Evolutionary conservation across 2,113 vertebrate genomes (phyloP), one percentile per base, ranked within the genome.

Genomic region (Gallinago undulata): DNA sequence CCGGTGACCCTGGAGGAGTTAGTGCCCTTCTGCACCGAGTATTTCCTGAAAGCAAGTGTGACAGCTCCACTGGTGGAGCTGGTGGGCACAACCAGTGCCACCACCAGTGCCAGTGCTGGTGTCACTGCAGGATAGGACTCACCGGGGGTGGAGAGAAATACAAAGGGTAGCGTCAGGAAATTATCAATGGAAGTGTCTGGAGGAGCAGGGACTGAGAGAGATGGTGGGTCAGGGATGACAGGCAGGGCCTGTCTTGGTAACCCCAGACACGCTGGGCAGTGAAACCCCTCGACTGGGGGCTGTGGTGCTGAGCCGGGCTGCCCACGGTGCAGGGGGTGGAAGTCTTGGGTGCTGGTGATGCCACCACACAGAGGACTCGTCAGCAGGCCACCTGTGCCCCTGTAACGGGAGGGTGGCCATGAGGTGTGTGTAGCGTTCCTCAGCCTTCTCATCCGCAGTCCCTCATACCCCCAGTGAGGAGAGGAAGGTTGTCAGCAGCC

Each of bases 261-360:
- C 27, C 35, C 31, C 37, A 3, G 2, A 10, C 7, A 3, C 10
- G 7, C 5, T 28, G 39, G 10, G 56, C 39, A 39, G 56, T 18
- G 19, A 16, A 56, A 30, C 10, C 25, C 6, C 41, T 12, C 28
- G 2, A 10, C 11, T 4, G 25, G 13, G 22, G 84, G 45, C 64
- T 31, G 35, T 2, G 13, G 50, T 24, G n/a, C 57, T 62, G 66
- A 33, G 22, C 14, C 2, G 28, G 33, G 19, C 75, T 72, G 50
- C 43, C 50, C 13, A 1, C 7, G 0, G 41, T 2, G 15, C 75
- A 12, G 31, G 10, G 18, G 56, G 3, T 4, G 11, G 63, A 9
- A 37, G 74, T 33, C 39, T 35, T 19, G 51, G 6, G 43, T n/a
- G 45, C 66, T 23, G 56, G 13, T 19, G 23, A 47, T 16, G 75